phyloP scores from a whole-genome alignment of 2,113 vertebrate genomes.

The Puntigrus tetrazona region DNA sequence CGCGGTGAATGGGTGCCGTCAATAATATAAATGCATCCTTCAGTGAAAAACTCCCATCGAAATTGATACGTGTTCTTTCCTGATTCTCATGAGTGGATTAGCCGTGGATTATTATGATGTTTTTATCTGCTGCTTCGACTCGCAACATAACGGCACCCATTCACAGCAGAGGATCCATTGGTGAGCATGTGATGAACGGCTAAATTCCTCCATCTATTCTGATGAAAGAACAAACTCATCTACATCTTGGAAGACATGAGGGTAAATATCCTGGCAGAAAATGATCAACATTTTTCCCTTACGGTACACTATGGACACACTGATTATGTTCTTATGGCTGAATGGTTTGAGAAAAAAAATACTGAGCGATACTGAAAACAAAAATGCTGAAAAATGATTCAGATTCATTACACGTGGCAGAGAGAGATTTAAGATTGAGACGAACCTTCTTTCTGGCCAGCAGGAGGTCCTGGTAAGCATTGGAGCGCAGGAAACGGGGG shows the following conservation, averaged over 20 bases:
- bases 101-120: neutral
- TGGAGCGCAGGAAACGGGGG: conserved; percentile 95
- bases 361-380: neutral
- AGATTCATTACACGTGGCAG: neutral
- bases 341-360: neutral
- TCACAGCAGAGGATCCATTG: neutral
- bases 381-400: neutral
- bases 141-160: neutral
- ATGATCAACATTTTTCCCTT: neutral
- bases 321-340: neutral
- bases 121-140: neutral
- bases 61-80: neutral
- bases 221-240: neutral
- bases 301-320: neutral
- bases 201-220: too few species aligned
- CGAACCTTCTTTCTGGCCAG: conserved; percentile 94
- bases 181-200: neutral
- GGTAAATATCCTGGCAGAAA: neutral
- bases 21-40: neutral
- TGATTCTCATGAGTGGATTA: neutral
- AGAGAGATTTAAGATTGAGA: neutral
- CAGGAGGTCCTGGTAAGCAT: conserved; percentile 95
- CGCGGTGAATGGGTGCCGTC: neutral
- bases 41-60: neutral
- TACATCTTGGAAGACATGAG: too few species aligned